Conservation (phyloP, 2,888 invertebrate species). For the Acheta domesticus region DNA sequence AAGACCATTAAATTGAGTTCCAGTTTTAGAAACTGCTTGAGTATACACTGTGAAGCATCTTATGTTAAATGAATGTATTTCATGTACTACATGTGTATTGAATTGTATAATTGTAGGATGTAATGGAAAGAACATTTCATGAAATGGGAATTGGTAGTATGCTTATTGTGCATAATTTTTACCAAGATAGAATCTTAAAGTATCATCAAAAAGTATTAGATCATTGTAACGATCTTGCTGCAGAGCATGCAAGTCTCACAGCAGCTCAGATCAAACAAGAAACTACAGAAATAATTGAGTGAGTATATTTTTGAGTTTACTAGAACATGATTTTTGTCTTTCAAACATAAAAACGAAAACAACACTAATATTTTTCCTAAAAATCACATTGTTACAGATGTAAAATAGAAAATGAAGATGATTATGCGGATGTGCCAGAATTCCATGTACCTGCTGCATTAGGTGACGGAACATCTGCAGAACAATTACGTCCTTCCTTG, state of each 20-base stretch:
- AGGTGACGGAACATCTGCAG: not conserved
- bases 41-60: no score
- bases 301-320: not conserved
- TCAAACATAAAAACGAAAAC: not conserved
- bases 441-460: not conserved
- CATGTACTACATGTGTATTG: constrained; percentile 22
- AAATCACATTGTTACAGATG: not conserved
- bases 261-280: not conserved
- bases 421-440: not conserved
- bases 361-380: not conserved
- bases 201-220: constrained; percentile 45
- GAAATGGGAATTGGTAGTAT: constrained; percentile 61
- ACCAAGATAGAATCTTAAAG: constrained; percentile 49
- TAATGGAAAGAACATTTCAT: constrained; percentile 57
- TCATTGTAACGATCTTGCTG: constrained; percentile 43
- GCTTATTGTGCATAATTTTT: constrained; percentile 56
- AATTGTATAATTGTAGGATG: constrained; percentile 50
- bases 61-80: not conserved
- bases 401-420: constrained; percentile 1
- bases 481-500: not conserved
- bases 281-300: not conserved
- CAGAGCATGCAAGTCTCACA: constrained; percentile 42
- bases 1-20: no score
- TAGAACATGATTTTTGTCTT: not conserved
- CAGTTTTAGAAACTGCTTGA: no score